A percentile compares a stretch with the other conserved stretches of the same genome.
Evolutionary conservation across 2,888 invertebrate species (phyloP).

Genomic region (Synergus laeviventris): DNA sequence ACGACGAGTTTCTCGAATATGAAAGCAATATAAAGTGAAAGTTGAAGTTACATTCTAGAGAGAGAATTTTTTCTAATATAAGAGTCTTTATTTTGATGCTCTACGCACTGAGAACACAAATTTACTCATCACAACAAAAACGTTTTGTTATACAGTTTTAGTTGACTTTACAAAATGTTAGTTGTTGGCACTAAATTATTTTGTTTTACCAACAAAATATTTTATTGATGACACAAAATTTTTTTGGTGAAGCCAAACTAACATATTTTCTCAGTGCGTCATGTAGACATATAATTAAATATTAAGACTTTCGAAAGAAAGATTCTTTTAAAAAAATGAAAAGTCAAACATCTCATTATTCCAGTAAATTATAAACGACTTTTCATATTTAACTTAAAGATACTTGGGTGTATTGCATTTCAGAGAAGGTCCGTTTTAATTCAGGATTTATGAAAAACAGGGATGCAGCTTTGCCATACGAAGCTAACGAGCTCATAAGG

Average conservation of each 20-base stretch:
- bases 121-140: too few relatives aligned
- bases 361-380: slow-evolving; percentile 14
- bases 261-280: too few relatives aligned
- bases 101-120: too few relatives aligned
- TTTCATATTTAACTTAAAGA: slow-evolving; percentile 24
- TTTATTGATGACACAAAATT: too few relatives aligned
- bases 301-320: neutral
- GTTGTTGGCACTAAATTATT: too few relatives aligned
- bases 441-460: slow-evolving; percentile 13
- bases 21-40: slow-evolving; percentile 10
- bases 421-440: slow-evolving; percentile 17
- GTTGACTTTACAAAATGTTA: too few relatives aligned
- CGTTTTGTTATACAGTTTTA: too few relatives aligned
- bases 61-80: neutral
- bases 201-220: too few relatives aligned
- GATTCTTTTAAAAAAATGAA: neutral
- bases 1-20: neutral
- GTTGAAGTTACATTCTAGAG: neutral
- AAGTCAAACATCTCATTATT: neutral
- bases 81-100: neutral
- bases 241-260: too few relatives aligned
- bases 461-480: neutral
- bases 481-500: slow-evolving; percentile 33
- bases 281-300: neutral
- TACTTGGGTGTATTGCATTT: neutral